These are phyloP conservation scores for Sarcoramphus papa DNA, from an alignment of 2,797 vertebrate genomes.

Conservation along the genomic window DNA sequence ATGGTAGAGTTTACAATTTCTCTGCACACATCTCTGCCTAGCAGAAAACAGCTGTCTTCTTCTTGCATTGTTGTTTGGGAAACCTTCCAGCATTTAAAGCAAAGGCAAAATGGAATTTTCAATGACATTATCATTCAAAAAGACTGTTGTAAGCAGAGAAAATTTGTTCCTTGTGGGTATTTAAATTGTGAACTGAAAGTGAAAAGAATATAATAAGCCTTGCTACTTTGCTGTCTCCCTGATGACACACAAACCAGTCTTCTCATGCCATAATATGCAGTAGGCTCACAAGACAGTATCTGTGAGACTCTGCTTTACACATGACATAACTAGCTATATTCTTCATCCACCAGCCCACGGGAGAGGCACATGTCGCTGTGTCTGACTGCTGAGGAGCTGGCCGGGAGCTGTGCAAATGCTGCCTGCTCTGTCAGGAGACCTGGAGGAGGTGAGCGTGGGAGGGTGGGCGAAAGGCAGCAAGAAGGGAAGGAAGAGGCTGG, in stretches of 20 bases:
- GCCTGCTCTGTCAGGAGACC: not conserved
- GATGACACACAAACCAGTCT: not conserved
- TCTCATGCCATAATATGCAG: not conserved
- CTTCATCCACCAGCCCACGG: not conserved
- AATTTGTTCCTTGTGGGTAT: not conserved
- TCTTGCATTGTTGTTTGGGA: not conserved
- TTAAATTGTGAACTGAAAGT: not conserved
- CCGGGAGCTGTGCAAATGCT: not conserved
- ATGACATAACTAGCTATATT: not conserved
- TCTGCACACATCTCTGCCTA: not conserved
- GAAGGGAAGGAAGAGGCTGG: not conserved
- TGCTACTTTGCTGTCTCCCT: not conserved
- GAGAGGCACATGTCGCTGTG: not conserved
- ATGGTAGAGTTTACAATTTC: not conserved
- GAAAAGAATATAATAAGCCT: not conserved
- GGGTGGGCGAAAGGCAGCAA: not conserved
- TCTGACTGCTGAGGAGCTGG: not conserved
- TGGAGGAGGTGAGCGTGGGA: not conserved
- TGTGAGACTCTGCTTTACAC: not conserved
- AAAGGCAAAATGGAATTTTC: constrained; percentile 3
- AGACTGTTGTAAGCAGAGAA: not conserved
- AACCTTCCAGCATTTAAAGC: not conserved
- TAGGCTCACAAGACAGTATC: not conserved
- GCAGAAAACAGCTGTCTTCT: not conserved
- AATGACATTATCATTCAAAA: not conserved